Conservation (phyloP, 2,888 invertebrate species). For the Protophormia terraenovae region DNA sequence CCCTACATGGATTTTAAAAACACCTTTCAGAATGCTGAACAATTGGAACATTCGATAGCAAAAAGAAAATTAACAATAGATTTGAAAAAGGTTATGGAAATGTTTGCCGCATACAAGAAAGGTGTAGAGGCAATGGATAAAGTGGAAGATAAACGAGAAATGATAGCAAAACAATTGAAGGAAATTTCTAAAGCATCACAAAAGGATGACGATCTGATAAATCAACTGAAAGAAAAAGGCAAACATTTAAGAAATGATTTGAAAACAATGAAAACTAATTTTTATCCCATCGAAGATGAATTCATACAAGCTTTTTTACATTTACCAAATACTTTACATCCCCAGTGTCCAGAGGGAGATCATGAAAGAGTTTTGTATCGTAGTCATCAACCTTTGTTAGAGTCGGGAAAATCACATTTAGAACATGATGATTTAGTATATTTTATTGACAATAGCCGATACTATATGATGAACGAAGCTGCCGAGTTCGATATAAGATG, state of each 20-base stretch:
- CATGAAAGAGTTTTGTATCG: slow-evolving; percentile 75
- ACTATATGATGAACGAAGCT: slow-evolving; percentile 86
- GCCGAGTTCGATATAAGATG: slow-evolving; percentile 86
- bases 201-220: slow-evolving; percentile 72
- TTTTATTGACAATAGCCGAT: slow-evolving; percentile 82
- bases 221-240: slow-evolving; percentile 83
- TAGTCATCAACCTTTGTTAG: slow-evolving; percentile 65
- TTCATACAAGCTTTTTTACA: slow-evolving; percentile 85
- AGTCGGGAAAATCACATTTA: slow-evolving; percentile 76
- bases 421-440: slow-evolving; percentile 76
- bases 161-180: slow-evolving; percentile 82
- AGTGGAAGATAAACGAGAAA: slow-evolving; percentile 83
- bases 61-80: slow-evolving; percentile 83
- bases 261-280: slow-evolving; percentile 84
- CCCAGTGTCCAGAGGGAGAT: slow-evolving; percentile 83
- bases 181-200: slow-evolving; percentile 78
- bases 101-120: slow-evolving; percentile 85
- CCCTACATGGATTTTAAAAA: slow-evolving; percentile 87
- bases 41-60: slow-evolving; percentile 83
- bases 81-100: slow-evolving; percentile 83
- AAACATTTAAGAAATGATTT: slow-evolving; percentile 84
- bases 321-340: slow-evolving; percentile 87
- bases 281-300: slow-evolving; percentile 89
- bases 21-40: slow-evolving; percentile 82
- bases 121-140: slow-evolving; percentile 82